phyloP scores from a whole-genome alignment of 2,797 vertebrate species.

The Lepus townsendii region DNA sequence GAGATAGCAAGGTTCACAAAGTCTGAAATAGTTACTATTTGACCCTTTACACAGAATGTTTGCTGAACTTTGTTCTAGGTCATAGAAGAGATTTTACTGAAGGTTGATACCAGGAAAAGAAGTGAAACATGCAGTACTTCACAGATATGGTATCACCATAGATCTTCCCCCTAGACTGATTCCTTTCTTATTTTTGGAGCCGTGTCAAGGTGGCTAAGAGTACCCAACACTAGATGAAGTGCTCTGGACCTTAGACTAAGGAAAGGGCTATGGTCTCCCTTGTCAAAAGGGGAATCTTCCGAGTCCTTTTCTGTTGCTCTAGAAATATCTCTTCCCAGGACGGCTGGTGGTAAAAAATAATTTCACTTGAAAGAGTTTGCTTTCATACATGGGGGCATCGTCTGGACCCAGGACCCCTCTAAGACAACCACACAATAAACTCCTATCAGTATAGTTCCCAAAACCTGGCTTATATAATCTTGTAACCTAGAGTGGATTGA shows the following conservation, averaged over 20 bases:
- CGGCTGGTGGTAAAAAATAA: background rate
- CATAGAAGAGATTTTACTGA: background rate
- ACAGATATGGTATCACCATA: background rate
- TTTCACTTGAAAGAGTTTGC: background rate
- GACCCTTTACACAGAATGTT: constrained; percentile 37
- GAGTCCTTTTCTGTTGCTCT: background rate
- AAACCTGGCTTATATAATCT: background rate
- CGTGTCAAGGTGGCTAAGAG: background rate
- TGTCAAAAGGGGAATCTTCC: background rate
- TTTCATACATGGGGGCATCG: too few relatives aligned
- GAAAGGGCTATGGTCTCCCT: background rate
- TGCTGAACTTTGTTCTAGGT: background rate
- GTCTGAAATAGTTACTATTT: background rate
- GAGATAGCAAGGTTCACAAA: background rate
- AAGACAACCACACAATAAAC: background rate
- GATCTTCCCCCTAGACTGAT: background rate
- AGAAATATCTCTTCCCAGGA: background rate
- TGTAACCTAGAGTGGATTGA: background rate
- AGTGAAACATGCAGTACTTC: background rate
- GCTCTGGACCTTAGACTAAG: background rate
- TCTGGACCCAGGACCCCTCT: background rate
- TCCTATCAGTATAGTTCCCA: background rate
- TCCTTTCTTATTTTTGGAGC: background rate
- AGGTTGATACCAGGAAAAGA: background rate
- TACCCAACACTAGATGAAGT: background rate